These are phyloP conservation scores for Myotis lucifugus DNA, from an alignment of 2,113 vertebrate species.

Conservation along the genomic window DNA sequence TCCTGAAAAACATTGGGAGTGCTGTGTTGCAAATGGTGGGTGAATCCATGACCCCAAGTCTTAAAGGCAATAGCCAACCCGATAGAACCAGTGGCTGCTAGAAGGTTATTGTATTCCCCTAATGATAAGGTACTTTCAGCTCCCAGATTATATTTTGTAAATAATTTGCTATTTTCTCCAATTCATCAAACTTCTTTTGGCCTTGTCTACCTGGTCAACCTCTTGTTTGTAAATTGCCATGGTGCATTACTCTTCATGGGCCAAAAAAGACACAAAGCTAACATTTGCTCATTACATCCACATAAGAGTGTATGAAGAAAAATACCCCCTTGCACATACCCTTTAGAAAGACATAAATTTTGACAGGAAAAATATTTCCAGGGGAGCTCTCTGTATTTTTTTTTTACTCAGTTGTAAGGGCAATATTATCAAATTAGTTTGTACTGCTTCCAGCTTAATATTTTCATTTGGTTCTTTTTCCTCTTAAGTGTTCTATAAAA, in stretches of 20 bases:
- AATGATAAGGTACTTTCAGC: background rate
- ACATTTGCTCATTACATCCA: conserved; percentile 73
- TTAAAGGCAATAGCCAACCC: background rate
- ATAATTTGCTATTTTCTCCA: conserved; percentile 63
- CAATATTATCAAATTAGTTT: conserved; percentile 69
- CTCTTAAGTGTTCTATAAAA: conserved; percentile 58
- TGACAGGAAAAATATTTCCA: conserved; percentile 66
- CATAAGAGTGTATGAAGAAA: conserved; percentile 20
- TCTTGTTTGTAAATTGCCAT: conserved; percentile 79
- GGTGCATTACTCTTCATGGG: conserved; percentile 65
- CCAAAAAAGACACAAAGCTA: conserved; percentile 63
- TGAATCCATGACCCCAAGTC: background rate
- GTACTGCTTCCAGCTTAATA: conserved; percentile 46
- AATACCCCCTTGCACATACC: background rate
- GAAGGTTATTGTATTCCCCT: background rate
- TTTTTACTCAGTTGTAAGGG: conserved; percentile 56
- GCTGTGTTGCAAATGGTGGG: background rate
- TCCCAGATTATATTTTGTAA: conserved; percentile 42
- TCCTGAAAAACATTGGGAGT: conserved; percentile 70
- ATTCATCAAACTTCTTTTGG: conserved; percentile 70
- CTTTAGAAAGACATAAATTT: conserved; percentile 69
- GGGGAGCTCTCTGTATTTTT: background rate
- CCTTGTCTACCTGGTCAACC: conserved; percentile 61
- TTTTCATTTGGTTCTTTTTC: conserved; percentile 67
- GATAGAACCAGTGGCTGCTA: accelerated